Conservation (phyloP, 1,140 invertebrate species). For the Eupristina koningsbergeri region DNA sequence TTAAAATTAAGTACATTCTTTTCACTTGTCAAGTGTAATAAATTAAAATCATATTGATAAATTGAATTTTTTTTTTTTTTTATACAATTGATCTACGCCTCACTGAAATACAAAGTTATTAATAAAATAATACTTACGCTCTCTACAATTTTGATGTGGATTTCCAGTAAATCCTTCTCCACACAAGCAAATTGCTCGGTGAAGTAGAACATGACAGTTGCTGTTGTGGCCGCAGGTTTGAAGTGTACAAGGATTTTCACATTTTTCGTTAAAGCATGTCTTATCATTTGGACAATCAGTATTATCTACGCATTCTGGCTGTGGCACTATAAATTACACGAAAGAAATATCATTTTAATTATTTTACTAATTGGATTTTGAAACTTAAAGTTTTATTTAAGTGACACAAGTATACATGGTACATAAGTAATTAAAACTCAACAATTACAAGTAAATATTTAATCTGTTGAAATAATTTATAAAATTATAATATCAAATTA, state of each 20-base stretch:
- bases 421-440: too few species aligned
- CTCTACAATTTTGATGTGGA: constrained; percentile 84
- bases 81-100: neutral
- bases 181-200: constrained; percentile 88
- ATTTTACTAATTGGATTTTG: too few species aligned
- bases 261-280: constrained; percentile 85
- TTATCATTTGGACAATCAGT: constrained; percentile 88
- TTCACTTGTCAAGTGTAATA: too few species aligned
- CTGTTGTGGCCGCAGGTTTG: constrained; percentile 86
- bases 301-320: constrained; percentile 85
- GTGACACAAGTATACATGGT: too few species aligned
- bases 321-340: constrained; percentile 69
- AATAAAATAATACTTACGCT: constrained; percentile 72
- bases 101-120: neutral
- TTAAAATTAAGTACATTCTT: too few species aligned
- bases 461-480: too few species aligned
- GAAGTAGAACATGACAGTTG: constrained; percentile 84
- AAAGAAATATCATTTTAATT: too few species aligned
- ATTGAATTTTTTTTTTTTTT: neutral
- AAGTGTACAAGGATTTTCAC: constrained; percentile 83
- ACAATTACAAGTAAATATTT: too few species aligned
- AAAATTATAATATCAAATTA: too few species aligned
- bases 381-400: too few species aligned
- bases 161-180: constrained; percentile 88
- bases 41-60: too few species aligned